Evolutionary conservation across 2,888 invertebrate species (phyloP).

Genomic region (Aricia artaxerxes): DNA sequence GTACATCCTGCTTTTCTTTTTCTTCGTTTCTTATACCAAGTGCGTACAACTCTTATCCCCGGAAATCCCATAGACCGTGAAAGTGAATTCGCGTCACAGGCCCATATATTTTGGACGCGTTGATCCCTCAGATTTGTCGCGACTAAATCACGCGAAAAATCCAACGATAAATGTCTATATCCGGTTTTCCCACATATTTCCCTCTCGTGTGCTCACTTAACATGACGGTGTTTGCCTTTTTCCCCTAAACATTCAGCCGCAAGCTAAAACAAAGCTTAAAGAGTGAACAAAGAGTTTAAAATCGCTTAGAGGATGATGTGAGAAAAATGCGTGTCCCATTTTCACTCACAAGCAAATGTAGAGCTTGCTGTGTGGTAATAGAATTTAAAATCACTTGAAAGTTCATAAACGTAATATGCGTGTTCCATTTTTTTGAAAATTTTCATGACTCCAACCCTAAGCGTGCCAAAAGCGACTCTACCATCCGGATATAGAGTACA

Average conservation of each 20-base stretch:
- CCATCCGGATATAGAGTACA: conserved; percentile 39
- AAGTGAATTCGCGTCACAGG: conserved; percentile 39
- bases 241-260: conserved; percentile 52
- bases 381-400: conserved; percentile 37
- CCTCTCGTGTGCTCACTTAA: conserved; percentile 81
- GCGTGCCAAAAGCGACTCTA: conserved; percentile 26
- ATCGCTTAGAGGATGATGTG: conserved; percentile 41
- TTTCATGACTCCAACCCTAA: conserved; percentile 29
- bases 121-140: conserved; percentile 75
- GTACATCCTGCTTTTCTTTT: not conserved
- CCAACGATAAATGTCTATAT: conserved; percentile 79
- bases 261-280: conserved; percentile 46
- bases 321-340: conserved; percentile 58
- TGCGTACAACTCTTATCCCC: not conserved
- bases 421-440: conserved; percentile 56
- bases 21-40: not conserved
- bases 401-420: conserved; percentile 56
- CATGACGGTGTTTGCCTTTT: conserved; percentile 78
- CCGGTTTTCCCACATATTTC: conserved; percentile 80
- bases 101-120: conserved; percentile 54
- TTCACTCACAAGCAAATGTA: conserved; percentile 40
- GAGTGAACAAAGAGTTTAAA: accelerated
- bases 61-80: conserved; percentile 30
- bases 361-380: conserved; percentile 34
- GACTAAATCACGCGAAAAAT: conserved; percentile 78